Base-by-base conservation (phyloP, 2,888 invertebrate species). In the Ditula angustiorana region DNA sequence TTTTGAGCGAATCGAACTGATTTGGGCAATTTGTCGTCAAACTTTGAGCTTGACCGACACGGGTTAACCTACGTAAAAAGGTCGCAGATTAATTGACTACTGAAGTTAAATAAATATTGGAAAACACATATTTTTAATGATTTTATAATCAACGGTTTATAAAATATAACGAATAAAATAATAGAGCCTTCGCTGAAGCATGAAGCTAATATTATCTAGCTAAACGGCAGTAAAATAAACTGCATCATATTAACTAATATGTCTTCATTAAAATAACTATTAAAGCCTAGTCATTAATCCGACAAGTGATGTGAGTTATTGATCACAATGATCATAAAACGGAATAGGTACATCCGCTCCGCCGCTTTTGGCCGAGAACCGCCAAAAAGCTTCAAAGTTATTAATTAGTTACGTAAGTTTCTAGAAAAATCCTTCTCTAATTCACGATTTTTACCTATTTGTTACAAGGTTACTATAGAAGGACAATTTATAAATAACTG, bases 221-320 rank as follows among this genome's bases (percentile, higher is more conserved):
- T n/a, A n/a, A n/a, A n/a, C n/a, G n/a, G n/a, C n/a, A n/a, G n/a
- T n/a, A n/a, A n/a, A n/a, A n/a, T n/a, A n/a, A n/a, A n/a, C n/a
- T n/a, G n/a, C n/a, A n/a, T n/a, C n/a, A n/a, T n/a, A n/a, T n/a
- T n/a, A n/a, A n/a, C n/a, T n/a, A n/a, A n/a, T n/a, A n/a, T n/a
- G n/a, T n/a, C 37, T 11, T 26, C 0, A 37, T 2, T 11, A 16
- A 37, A 61, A 73, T 35, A 33, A 85, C 81, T 82, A 75, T 64
- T 74, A 76, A 74, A 65, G 63, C 61, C 49, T 70, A 77, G 61
- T 55, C 66, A 83, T 77, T 70, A 61, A 67, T 73, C 59, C 67
- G 72, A 81, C 85, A 83, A 87, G 78, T 85, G 80, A 85, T 84
- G 79, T 81, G 83, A 82, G 80, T 85, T 84, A 83, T 85, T 81